Base-by-base conservation (phyloP, 2,888 invertebrate species). In the Sturmia bella region DNA sequence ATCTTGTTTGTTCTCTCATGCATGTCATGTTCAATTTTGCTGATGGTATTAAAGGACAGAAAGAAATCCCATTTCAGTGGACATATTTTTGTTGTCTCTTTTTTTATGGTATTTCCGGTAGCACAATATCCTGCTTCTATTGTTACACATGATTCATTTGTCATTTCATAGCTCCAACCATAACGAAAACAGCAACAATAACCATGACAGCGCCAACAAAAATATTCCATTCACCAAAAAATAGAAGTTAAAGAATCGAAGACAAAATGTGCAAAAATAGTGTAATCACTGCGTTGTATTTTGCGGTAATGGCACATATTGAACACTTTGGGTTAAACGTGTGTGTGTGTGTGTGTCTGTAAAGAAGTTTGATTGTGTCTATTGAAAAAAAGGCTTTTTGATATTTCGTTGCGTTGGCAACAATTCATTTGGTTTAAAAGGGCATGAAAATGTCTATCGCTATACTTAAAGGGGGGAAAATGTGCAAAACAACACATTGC, bases 81-180 rank as follows among this genome's bases (percentile, higher is more conserved):
- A 50, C 12, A 27, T 59, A 41, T 69, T 59, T 64, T 39, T 56
- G 39, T 17, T 43, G 9, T 64, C 39, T 43, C 17, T 19, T 39
- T 2, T 37, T 43, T 37, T 50, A 43, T 54, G n/a, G 32, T 61
- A 74, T 64, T 61, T 57, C 48, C 64, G 57, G 57, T 78, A 52
- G 41, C 32, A 74, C 74, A 77, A 81, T 75, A 82, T 79, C 72
- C 72, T 66, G 72, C 37, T 66, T 66, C 52, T 73, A 68, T 79
- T 78, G 74, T 78, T 57, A 66, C 64, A 78, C 70, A 63, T 48
- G 59, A 77, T 81, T 81, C 73, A 77, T 77, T 73, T 77, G 76
- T 74, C 81, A 81, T 81, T 77, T 73, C 19, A 69, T 66, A 74
- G 70, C 15, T 75, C 19, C 59, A 73, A 37, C 19, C 52, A 59